A percentile compares a stretch with the other conserved stretches of the same genome.
Conservation (phyloP, 2,888 invertebrate species). For the Drosophila aldrichi region DNA sequence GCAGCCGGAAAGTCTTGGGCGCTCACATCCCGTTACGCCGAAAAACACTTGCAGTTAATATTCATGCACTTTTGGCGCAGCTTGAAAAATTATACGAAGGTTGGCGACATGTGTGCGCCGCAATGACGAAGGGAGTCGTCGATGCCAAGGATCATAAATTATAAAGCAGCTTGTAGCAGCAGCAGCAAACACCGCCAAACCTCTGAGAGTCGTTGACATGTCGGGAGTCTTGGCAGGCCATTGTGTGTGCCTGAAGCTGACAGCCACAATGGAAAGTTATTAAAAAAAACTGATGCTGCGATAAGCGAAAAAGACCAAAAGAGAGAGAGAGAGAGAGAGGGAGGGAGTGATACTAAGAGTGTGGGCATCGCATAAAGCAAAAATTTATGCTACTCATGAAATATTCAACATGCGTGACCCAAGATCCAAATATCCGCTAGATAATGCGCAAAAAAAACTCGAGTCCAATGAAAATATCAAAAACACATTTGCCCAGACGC, state of each 20-base stretch:
- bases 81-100: conserved; percentile 68
- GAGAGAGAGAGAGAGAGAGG: no score
- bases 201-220: conserved; percentile 53
- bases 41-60: conserved; percentile 74
- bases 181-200: conserved; percentile 31
- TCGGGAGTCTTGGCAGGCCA: conserved; percentile 46
- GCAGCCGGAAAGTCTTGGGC: conserved; percentile 23
- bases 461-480: conserved; percentile 66
- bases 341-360: background rate
- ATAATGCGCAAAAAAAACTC: conserved; percentile 57
- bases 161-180: conserved; percentile 70
- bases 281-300: conserved; percentile 61
- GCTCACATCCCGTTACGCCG: conserved; percentile 13
- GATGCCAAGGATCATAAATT: conserved; percentile 76
- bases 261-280: conserved; percentile 72
- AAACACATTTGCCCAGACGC: conserved; percentile 63
- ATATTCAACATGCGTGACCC: conserved; percentile 63
- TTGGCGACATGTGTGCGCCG: conserved; percentile 64
- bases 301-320: conserved; percentile 20
- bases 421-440: conserved; percentile 50
- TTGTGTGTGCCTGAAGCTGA: conserved; percentile 56
- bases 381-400: conserved; percentile 67
- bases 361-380: conserved; percentile 20
- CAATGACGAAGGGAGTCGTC: conserved; percentile 56
- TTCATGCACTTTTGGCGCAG: conserved; percentile 73